Evolutionary conservation across 1,140 invertebrate species (phyloP).

Genomic region (Leguminivora glycinivorella): DNA sequence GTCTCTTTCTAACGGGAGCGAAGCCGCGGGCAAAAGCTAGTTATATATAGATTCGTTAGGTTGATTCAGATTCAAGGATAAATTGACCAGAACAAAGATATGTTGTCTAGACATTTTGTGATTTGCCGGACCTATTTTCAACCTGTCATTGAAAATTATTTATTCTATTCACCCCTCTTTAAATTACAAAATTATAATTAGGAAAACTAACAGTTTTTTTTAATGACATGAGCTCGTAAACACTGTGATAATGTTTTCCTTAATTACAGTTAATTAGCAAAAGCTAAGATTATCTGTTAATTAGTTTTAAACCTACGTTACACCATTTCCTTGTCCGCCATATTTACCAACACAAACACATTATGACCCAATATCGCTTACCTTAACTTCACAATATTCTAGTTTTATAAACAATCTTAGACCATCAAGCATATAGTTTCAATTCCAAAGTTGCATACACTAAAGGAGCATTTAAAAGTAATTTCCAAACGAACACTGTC

Average conservation of each 20-base stretch:
- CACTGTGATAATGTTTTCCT: not conserved
- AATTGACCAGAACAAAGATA: too few species aligned
- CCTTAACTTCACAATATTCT: not conserved
- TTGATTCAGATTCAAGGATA: too few species aligned
- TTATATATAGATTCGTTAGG: too few species aligned
- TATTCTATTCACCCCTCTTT: too few species aligned
- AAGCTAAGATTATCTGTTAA: constrained; percentile 6
- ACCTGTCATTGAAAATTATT: too few species aligned
- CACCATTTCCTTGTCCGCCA: not conserved
- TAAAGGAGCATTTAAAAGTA: not conserved
- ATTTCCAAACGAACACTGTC: constrained; percentile 8
- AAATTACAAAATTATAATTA: not conserved
- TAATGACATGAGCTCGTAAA: not conserved
- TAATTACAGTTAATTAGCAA: constrained; percentile 5
- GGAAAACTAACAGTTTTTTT: not conserved
- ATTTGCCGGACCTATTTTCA: too few species aligned
- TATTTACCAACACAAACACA: constrained; percentile 11
- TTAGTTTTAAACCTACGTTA: not conserved
- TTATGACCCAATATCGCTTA: constrained; percentile 3
- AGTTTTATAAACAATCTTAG: not conserved
- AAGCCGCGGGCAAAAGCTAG: too few species aligned
- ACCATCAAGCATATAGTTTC: not conserved
- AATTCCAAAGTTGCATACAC: not conserved
- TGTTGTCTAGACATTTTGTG: too few species aligned
- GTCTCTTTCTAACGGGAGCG: too few species aligned